These are phyloP conservation scores for Condylura cristata DNA, from an alignment of 2,113 vertebrate species.

Conservation along the genomic window DNA sequence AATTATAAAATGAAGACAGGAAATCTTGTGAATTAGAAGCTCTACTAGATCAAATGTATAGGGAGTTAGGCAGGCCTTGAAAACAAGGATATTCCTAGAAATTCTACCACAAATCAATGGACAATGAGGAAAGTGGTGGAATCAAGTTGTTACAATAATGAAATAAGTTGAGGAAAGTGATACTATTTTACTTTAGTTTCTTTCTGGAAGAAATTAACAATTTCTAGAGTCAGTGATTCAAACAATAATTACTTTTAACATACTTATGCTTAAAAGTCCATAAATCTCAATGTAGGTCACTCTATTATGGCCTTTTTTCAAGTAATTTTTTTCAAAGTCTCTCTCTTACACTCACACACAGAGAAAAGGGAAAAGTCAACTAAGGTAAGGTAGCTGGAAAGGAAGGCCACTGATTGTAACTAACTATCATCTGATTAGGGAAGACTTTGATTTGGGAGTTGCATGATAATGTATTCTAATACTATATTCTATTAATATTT, in stretches of 20 bases:
- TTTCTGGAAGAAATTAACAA: conserved; percentile 52
- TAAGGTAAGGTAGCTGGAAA: not conserved
- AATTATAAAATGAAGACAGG: not conserved
- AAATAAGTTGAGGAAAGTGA: not conserved
- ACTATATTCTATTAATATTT: not conserved
- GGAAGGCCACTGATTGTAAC: not conserved
- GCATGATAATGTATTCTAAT: conserved; percentile 1
- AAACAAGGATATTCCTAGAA: conserved; percentile 38
- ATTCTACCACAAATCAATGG: not conserved
- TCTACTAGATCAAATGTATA: not conserved
- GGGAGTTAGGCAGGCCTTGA: not conserved
- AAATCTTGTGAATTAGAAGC: conserved; percentile 3
- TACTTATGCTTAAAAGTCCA: conserved; percentile 4
- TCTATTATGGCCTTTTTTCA: conserved; percentile 38
- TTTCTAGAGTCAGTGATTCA: not conserved
- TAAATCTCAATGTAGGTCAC: not conserved
- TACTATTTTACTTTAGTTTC: conserved; percentile 43
- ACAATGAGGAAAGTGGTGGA: not conserved
- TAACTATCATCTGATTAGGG: not conserved
- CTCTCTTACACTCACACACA: not conserved
- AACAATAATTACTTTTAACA: conserved; percentile 21
- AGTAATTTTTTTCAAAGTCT: conserved; percentile 31
- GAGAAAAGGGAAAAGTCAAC: not conserved
- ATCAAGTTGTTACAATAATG: not conserved
- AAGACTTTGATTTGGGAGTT: not conserved